Evolutionary conservation across 2,797 vertebrate genomes (phyloP).

Genomic region (Adelosebastes latens): DNA sequence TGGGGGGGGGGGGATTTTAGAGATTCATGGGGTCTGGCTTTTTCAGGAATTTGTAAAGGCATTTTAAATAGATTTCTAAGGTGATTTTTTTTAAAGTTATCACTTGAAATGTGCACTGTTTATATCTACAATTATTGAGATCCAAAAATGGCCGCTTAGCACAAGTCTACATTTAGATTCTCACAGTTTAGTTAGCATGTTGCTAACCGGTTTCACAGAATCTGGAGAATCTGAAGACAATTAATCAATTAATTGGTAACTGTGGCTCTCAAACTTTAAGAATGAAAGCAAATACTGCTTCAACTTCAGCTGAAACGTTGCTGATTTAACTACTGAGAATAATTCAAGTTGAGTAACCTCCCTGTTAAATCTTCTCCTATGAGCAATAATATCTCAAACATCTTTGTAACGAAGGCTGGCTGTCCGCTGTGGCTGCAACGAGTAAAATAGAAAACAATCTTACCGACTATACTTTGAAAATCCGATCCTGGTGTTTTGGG

Average conservation of each 20-base stretch:
- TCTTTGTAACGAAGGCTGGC: neutral
- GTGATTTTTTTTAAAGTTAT: neutral
- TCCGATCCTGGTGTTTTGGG: neutral
- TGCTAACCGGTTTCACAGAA: neutral
- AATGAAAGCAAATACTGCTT: neutral
- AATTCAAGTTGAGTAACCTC: neutral
- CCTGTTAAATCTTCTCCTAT: neutral
- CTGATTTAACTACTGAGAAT: neutral
- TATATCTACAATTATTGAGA: neutral
- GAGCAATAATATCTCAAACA: neutral
- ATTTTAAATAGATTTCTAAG: fast-evolving
- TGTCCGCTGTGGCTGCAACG: too few species aligned
- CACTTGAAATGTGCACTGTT: neutral
- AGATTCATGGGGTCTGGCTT: too few species aligned
- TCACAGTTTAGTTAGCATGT: neutral
- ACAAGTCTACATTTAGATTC: neutral
- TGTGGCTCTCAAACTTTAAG: neutral
- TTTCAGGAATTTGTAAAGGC: too few species aligned
- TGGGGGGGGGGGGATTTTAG: too few species aligned
- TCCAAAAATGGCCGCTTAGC: fast-evolving
- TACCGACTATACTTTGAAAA: slow-evolving; percentile 20
- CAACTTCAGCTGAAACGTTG: neutral
- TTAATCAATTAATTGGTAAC: neutral
- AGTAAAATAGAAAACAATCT: slow-evolving; percentile 11
- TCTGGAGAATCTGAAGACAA: neutral